Percentiles rank a stretch among this genome's conserved stretches.
Conservation (phyloP, 2,888 invertebrate genomes). For the Chorisops tibialis region DNA sequence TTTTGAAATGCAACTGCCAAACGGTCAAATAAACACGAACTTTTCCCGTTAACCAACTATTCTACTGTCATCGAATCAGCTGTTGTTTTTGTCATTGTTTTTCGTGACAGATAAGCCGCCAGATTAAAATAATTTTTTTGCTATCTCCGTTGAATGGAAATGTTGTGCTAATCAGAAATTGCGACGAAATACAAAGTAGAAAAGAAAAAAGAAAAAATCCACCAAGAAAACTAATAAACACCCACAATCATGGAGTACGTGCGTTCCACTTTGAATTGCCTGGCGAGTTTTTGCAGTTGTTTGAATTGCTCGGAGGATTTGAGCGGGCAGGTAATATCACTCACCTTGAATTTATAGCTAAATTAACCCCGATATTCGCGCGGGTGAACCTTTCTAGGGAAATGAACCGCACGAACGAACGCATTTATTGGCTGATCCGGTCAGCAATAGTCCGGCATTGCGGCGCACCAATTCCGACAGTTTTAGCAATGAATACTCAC, state of each 20-base stretch:
- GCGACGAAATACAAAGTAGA: no score
- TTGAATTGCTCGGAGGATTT: slow-evolving; percentile 48
- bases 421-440: slow-evolving; percentile 73
- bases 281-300: slow-evolving; percentile 46
- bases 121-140: neutral
- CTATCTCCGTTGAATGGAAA: neutral
- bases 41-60: no score
- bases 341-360: neutral
- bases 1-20: no score
- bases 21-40: no score
- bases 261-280: slow-evolving; percentile 44
- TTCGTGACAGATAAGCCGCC: neutral
- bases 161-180: neutral
- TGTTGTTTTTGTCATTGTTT: slow-evolving; percentile 16
- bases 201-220: no score
- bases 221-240: neutral
- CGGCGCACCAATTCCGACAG: slow-evolving; percentile 71
- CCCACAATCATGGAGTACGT: slow-evolving; percentile 44
- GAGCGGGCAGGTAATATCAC: slow-evolving; percentile 41
- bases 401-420: slow-evolving; percentile 68
- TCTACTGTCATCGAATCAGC: neutral
- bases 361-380: no score
- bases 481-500: slow-evolving; percentile 60
- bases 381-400: no score
- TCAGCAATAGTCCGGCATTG: slow-evolving; percentile 69